These are phyloP conservation scores for Erethizon dorsatum DNA, from an alignment of 2,797 vertebrate genomes.

Conservation along the genomic window DNA sequence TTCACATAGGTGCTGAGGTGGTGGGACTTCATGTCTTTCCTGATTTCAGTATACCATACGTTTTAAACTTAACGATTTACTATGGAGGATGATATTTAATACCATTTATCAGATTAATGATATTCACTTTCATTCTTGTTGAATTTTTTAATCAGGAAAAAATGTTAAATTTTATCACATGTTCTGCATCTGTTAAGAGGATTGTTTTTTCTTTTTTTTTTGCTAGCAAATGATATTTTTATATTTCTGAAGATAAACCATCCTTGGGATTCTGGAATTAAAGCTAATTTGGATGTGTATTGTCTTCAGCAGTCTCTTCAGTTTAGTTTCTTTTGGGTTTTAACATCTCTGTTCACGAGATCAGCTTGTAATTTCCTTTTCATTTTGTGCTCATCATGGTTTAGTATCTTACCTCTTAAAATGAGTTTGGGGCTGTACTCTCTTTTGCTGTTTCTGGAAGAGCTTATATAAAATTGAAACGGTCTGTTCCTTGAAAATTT, in stretches of 20 bases:
- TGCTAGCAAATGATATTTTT: slow-evolving; percentile 7
- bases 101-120: neutral
- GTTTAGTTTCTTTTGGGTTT: slow-evolving; percentile 41
- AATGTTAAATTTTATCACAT: slow-evolving; percentile 9
- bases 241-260: neutral
- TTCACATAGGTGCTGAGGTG: neutral
- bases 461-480: slow-evolving; percentile 53
- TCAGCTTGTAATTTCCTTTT: neutral
- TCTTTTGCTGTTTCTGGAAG: slow-evolving; percentile 29
- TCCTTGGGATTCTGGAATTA: neutral
- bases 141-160: neutral
- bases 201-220: neutral
- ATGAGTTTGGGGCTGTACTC: neutral
- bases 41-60: neutral
- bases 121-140: slow-evolving; percentile 29
- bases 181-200: slow-evolving; percentile 22
- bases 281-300: neutral
- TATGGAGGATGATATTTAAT: neutral
- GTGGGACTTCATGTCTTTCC: neutral
- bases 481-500: slow-evolving; percentile 20
- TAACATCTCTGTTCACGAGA: slow-evolving; percentile 10
- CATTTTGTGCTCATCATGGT: neutral
- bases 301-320: neutral
- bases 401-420: slow-evolving; percentile 53
- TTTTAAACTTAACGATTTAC: neutral